Conservation (phyloP, 2,797 vertebrate species). For the Oceanodroma leucorhoa region DNA sequence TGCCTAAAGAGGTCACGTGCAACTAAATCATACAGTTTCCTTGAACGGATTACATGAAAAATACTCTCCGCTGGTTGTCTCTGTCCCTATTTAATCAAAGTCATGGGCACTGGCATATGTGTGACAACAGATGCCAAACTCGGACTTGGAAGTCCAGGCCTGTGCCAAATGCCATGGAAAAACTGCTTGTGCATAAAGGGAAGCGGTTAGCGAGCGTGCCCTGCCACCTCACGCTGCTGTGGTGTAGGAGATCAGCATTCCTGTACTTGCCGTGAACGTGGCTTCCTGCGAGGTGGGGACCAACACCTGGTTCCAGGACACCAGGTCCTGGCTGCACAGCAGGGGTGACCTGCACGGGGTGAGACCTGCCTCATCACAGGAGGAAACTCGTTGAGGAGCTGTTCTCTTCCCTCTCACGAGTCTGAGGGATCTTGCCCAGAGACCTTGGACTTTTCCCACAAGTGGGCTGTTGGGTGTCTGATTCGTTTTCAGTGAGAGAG, state of each 20-base stretch:
- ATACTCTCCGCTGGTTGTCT: not conserved
- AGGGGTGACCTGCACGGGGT: not conserved
- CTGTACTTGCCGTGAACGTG: fast-evolving
- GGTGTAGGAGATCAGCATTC: not conserved
- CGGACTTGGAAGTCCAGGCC: not conserved
- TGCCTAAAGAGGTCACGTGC: not conserved
- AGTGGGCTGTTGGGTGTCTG: not conserved
- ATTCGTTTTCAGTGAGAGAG: not conserved
- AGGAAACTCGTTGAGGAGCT: not conserved
- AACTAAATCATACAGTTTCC: not conserved
- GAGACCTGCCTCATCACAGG: fast-evolving
- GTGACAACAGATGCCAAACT: not conserved
- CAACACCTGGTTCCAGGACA: not conserved
- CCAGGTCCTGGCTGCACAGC: not conserved
- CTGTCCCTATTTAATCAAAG: not conserved
- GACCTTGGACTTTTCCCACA: not conserved
- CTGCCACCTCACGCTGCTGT: not conserved
- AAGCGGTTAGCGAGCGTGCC: not conserved
- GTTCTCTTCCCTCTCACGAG: not conserved
- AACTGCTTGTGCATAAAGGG: not conserved
- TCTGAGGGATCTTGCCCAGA: not conserved
- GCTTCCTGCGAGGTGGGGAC: not conserved
- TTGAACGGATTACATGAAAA: not conserved
- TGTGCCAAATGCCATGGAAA: not conserved
- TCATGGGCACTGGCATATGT: not conserved